Conservation (phyloP, 2,888 invertebrate species). For the Griposia aprilina region DNA sequence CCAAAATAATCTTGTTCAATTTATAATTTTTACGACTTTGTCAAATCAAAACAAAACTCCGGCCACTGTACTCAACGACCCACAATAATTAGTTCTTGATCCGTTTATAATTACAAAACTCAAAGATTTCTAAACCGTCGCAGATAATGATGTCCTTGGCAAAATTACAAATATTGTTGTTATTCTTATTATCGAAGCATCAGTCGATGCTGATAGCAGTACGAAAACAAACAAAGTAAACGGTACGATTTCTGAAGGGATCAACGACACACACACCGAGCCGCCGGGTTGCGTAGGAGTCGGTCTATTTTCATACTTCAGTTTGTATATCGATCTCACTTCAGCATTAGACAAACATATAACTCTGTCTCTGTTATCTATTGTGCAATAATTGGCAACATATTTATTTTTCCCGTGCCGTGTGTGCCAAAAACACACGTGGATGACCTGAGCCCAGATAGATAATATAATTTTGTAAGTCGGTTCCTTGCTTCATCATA, state of each 20-base stretch:
- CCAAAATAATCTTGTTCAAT: slow-evolving; percentile 7
- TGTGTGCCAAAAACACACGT: slow-evolving; percentile 87
- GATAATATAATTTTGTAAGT: slow-evolving; percentile 66
- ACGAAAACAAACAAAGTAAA: slow-evolving; percentile 79
- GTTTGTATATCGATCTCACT: slow-evolving; percentile 78
- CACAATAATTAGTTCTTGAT: slow-evolving; percentile 22
- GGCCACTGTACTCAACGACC: slow-evolving; percentile 13
- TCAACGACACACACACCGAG: slow-evolving; percentile 86
- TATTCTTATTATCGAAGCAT: slow-evolving; percentile 53
- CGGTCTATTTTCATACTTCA: slow-evolving; percentile 84
- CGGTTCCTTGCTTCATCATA: slow-evolving; percentile 36
- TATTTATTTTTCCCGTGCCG: slow-evolving; percentile 76
- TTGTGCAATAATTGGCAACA: slow-evolving; percentile 89
- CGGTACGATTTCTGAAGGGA: slow-evolving; percentile 80
- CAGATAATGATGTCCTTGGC: slow-evolving; percentile 59
- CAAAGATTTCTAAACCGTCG: slow-evolving; percentile 17
- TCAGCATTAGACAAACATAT: slow-evolving; percentile 62
- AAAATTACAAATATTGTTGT: slow-evolving; percentile 56
- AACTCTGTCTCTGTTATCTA: slow-evolving; percentile 72
- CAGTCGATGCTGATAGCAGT: slow-evolving; percentile 68
- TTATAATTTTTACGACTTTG: slow-evolving; percentile 20
- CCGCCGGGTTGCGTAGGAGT: slow-evolving; percentile 85
- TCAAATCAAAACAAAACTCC: slow-evolving; percentile 12
- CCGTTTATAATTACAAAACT: slow-evolving; percentile 25
- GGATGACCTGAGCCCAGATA: slow-evolving; percentile 76